Conservation (phyloP, 2,888 invertebrate genomes). For the Aphodius sticticus region DNA sequence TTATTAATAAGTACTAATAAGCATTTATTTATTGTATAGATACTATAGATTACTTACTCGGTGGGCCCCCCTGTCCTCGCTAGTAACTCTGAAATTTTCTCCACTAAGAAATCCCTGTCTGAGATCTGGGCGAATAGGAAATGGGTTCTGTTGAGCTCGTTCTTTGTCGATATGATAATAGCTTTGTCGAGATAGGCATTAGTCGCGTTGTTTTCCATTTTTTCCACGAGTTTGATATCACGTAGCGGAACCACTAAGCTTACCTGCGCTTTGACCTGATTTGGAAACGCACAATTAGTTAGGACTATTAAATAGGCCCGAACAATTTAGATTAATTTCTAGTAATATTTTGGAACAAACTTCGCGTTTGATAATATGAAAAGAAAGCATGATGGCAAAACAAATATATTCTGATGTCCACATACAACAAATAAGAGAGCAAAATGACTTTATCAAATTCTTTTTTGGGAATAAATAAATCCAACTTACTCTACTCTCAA, state of each 20-base stretch:
- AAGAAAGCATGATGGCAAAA: slow-evolving; percentile 12
- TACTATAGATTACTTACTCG: slow-evolving; percentile 49
- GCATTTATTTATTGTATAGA: too few species aligned
- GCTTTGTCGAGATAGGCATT: slow-evolving; percentile 70
- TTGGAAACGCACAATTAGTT: slow-evolving; percentile 19
- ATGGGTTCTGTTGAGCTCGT: slow-evolving; percentile 78
- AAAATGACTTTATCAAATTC: slow-evolving; percentile 9
- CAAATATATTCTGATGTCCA: too few species aligned
- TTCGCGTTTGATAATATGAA: neutral
- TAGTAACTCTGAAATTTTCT: slow-evolving; percentile 88
- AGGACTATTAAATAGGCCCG: too few species aligned
- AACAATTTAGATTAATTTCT: too few species aligned
- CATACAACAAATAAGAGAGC: too few species aligned
- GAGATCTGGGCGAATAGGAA: slow-evolving; percentile 90
- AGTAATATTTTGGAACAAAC: neutral
- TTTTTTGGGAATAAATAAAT: slow-evolving; percentile 5
- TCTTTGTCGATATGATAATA: slow-evolving; percentile 83
- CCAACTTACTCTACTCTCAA: slow-evolving; percentile 86
- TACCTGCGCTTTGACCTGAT: slow-evolving; percentile 79
- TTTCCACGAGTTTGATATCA: slow-evolving; percentile 79
- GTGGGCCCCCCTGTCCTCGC: slow-evolving; percentile 66
- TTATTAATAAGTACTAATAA: too few species aligned
- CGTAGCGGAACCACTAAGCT: slow-evolving; percentile 89
- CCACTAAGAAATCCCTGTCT: slow-evolving; percentile 87
- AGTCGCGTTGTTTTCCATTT: slow-evolving; percentile 74